Base-by-base conservation (phyloP, 2,888 invertebrate genomes). In the Miltochrista miniata region DNA sequence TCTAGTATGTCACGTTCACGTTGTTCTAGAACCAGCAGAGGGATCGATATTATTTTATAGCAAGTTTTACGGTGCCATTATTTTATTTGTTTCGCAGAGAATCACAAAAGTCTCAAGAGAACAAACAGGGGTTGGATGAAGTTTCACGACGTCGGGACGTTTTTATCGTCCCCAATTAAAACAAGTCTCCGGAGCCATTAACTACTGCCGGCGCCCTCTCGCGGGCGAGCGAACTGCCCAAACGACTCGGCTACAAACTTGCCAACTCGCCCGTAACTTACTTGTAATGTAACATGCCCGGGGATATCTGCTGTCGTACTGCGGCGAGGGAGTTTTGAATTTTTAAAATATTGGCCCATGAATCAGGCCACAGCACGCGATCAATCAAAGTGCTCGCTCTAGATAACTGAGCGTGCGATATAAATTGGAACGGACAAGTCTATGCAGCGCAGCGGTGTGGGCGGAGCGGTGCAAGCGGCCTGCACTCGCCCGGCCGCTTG, bases 351-450 rank as follows among this genome's bases (percentile, higher is more conserved):
- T 47, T 37, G 42, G 47, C 41, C 53, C 56, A 59, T 64, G 56
- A 65, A 62, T 64, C 51, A 60, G 54, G 57, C 57, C 51, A 11
- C 51, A 51, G 47, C 45, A 51, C 57, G 57, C 66, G 56, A 66
- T 64, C 63, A 54, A 64, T 64, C 64, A 66, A 52, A 48, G 45
- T 53, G 51, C 57, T 60, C 40, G 40, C 24, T 64, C 48, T 50
- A 66, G 57, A 66, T 59, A 55, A 49, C 39, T 34, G 52, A 59
- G 66, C 50, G 53, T 48, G 46, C 44, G 53, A 48, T 45, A 60
- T 66, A 63, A 37, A 63, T 66, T 58, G 67, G 51, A 54, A 51
- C 54, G 50, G 64, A 56, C 67, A 51, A 55, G 47, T 53, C 40
- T 41, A 33, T 13, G 51, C 42, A 54, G 9, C 18, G 15, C n/a